Percentiles rank a stretch among this genome's conserved stretches.
Evolutionary conservation across 2,113 vertebrate genomes (phyloP).

Genomic region (Cryptomyrus ogoouensis): DNA sequence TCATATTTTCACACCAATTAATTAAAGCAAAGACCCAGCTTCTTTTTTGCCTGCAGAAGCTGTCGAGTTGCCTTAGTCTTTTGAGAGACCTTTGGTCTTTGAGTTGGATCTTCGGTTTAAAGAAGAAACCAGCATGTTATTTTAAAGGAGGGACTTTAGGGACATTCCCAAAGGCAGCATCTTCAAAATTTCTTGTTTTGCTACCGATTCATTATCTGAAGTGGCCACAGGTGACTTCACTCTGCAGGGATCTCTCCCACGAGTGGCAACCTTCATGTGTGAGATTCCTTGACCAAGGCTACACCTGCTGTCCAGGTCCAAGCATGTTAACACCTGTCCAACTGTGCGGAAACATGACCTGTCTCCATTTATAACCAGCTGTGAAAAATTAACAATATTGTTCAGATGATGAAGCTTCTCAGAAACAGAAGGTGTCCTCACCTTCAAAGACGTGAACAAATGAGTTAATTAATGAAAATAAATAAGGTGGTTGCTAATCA

Average conservation of each 20-base stretch:
- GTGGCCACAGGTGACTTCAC: neutral
- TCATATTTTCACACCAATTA: constrained; percentile 46
- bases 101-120: neutral
- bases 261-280: neutral
- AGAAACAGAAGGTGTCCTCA: neutral
- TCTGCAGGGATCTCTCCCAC: neutral
- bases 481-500: neutral
- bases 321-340: neutral
- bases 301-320: constrained; percentile 10
- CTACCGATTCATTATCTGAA: neutral
- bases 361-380: neutral
- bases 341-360: neutral
- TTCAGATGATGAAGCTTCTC: neutral
- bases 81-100: neutral
- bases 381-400: neutral
- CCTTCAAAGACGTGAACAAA: neutral
- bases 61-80: neutral
- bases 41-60: constrained; percentile 37
- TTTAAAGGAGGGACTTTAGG: neutral
- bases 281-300: neutral
- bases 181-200: neutral
- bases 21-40: constrained; percentile 38
- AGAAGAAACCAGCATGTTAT: neutral
- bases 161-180: neutral
- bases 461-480: neutral